These are phyloP conservation scores for Drosophila koepferae DNA, from an alignment of 2,888 invertebrate species.

Conservation along the genomic window DNA sequence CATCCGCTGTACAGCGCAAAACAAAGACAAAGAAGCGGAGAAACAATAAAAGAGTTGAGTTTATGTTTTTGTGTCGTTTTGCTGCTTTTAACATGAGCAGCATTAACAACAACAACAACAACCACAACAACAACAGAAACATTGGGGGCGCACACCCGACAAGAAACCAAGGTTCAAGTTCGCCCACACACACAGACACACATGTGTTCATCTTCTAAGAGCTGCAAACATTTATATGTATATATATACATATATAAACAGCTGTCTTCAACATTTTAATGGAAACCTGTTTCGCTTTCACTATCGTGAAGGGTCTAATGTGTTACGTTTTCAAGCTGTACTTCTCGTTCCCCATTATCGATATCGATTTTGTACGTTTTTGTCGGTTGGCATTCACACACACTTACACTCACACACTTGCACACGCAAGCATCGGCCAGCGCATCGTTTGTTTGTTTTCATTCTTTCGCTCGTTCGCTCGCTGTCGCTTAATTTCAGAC, in stretches of 20 bases:
- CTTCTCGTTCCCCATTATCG: constrained; percentile 21
- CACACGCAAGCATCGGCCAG: constrained; percentile 19
- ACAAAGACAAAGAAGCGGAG: constrained; percentile 54
- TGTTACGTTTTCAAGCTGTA: constrained; percentile 15
- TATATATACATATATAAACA: constrained; percentile 6
- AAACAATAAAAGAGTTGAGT: constrained; percentile 42
- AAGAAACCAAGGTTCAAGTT: constrained; percentile 60
- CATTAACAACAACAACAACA: constrained; percentile 25
- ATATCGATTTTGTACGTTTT: constrained; percentile 45
- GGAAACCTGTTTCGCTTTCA: constrained; percentile 46
- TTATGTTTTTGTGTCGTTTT: constrained; percentile 25
- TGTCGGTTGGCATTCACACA: constrained; percentile 43
- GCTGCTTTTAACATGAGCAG: constrained; percentile 31
- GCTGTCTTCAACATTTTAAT: constrained; percentile 22
- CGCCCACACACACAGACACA: constrained; percentile 54
- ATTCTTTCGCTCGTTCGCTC: constrained; percentile 49
- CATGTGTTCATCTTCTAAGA: constrained; percentile 14
- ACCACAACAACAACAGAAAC: constrained; percentile 17
- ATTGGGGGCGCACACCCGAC: constrained; percentile 41
- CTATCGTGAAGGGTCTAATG: constrained; percentile 34
- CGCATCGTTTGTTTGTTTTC: constrained; percentile 69
- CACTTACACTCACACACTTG: constrained; percentile 1
- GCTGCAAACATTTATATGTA: not conserved
- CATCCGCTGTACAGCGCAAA: constrained; percentile 47
- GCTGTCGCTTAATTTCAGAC: constrained; percentile 69